Base-by-base conservation (phyloP, 2,888 invertebrate species). In the Acrobeloides nanus region DNA sequence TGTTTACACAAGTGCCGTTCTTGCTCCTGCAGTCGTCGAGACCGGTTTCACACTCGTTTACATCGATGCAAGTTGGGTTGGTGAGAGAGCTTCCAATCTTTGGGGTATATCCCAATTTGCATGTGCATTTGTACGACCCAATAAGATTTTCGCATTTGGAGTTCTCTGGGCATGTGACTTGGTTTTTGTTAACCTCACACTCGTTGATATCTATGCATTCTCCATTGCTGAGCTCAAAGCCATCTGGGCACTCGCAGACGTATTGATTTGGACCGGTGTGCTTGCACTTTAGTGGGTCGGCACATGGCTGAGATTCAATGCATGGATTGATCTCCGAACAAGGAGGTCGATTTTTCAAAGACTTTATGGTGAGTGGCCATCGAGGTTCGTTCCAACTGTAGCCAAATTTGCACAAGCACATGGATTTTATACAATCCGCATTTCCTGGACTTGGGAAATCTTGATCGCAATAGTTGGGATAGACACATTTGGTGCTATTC, bases 171-270 rank as follows among this genome's bases (percentile, higher is more conserved):
- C 47, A 47, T 18, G 33, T 31, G 6, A 35, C 47, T 4, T 33
- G 33, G 20, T 44, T 44, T 10, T 32, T 17, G 3, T 38, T 23
- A 12, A 46, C 12, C 8, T 31, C 8, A 20, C 47, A 47, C 37
- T 47, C 47, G 29, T 47, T 29, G 25, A 47, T 47, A 20, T 47
- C 47, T 12, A 47, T 35, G 34, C 47, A 47, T 18, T 29, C 47
- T 12, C 47, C 47, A 24, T 40, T 44, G 8, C 33, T 38, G 23
- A 47, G 18, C 4, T 47, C 47, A 21, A 47, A 47, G 10, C 47
- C 47, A 2, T 38, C 33, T 12, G 40, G 39, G 20, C 47, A 47
- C 10, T 27, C 43, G 10, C 47, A 47, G 18, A 33, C 33, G 37
- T 46, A 32, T 18, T 46, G 33, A 3, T 35, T 44, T 27, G 47